Conservation (phyloP, 2,113 vertebrate genomes). For the Sorex fumeus region DNA sequence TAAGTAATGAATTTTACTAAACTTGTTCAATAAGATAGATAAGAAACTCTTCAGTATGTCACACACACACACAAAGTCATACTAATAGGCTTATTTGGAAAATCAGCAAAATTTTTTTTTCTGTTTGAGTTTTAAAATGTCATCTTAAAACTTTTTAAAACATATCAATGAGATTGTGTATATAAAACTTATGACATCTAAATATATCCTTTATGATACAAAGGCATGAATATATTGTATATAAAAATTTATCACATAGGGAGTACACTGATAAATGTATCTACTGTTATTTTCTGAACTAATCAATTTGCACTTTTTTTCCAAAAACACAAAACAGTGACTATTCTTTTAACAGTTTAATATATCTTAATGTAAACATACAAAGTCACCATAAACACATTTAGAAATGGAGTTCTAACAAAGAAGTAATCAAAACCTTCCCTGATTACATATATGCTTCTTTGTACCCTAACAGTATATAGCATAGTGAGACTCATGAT, state of each 20-base stretch:
- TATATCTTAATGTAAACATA: constrained; percentile 41
- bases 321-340: background rate
- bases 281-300: constrained; percentile 25
- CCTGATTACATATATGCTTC: background rate
- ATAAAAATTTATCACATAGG: no score
- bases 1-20: constrained; percentile 33
- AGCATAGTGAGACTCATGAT: background rate
- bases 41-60: background rate
- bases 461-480: constrained; percentile 16
- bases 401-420: constrained; percentile 36
- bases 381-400: constrained; percentile 39
- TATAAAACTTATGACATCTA: constrained; percentile 28
- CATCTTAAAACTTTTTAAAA: constrained; percentile 60
- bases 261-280: no score
- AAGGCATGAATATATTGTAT: background rate
- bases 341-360: constrained; percentile 50
- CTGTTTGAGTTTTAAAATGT: background rate
- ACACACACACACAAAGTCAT: background rate
- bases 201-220: constrained; percentile 8
- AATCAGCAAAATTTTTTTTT: background rate
- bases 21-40: background rate
- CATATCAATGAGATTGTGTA: background rate
- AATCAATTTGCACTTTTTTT: background rate
- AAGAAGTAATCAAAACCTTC: background rate
- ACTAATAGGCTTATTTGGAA: background rate